Conservation (phyloP, 2,113 vertebrate genomes). For the Alectura lathami region DNA sequence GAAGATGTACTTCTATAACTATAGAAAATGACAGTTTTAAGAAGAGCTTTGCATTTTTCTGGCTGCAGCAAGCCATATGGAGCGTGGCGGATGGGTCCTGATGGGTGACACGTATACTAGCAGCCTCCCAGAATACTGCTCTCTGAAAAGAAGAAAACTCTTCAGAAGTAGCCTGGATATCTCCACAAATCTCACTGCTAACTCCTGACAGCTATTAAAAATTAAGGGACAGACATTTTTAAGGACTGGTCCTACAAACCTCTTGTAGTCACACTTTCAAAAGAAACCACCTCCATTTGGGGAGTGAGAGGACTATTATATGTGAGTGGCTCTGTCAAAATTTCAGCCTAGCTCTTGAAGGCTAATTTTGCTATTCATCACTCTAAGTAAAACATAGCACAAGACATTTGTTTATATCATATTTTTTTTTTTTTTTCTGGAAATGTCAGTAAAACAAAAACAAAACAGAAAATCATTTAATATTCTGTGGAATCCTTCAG, state of each 20-base stretch:
- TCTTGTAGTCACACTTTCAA: neutral
- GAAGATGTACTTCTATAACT: neutral
- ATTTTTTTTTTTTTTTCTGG: too few species aligned
- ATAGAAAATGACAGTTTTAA: neutral
- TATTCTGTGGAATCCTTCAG: neutral
- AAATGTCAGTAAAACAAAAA: neutral
- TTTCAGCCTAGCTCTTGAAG: neutral
- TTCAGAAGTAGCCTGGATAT: neutral
- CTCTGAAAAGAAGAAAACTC: conserved; percentile 31
- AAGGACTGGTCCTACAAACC: conserved; percentile 12
- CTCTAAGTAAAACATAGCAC: neutral
- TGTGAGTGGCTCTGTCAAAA: neutral
- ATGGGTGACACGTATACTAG: conserved; percentile 7
- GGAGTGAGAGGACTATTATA: neutral
- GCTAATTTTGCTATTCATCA: neutral
- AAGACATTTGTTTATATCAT: neutral
- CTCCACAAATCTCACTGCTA: conserved; percentile 52
- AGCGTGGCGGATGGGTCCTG: neutral
- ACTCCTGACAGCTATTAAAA: conserved; percentile 32
- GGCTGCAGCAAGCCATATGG: neutral
- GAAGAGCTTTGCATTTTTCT: conserved; percentile 14
- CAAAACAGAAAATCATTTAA: neutral
- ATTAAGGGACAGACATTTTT: conserved; percentile 22
- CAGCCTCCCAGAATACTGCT: conserved; percentile 28
- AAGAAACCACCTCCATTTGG: neutral